Conservation (phyloP, 2,888 invertebrate genomes). For the Tenthredo mesomela region DNA sequence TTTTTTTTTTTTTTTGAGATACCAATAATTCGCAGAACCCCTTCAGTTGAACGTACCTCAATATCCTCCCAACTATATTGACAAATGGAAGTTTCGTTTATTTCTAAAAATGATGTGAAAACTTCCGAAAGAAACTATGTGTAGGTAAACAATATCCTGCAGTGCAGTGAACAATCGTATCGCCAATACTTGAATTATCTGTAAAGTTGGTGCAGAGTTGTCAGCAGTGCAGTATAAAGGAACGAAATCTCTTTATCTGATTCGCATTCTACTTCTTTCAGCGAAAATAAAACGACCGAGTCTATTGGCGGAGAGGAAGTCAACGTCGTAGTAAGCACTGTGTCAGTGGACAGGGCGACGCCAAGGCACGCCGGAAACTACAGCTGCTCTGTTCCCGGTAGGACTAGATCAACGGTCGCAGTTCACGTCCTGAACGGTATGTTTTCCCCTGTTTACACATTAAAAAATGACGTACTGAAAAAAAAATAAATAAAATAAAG, state of each 20-base stretch:
- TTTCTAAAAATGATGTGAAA: background rate
- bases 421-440: slow-evolving; percentile 84
- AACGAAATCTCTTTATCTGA: slow-evolving; percentile 6
- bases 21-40: background rate
- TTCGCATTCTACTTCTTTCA: slow-evolving; percentile 67
- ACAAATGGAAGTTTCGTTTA: background rate
- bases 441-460: slow-evolving; percentile 42
- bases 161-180: background rate
- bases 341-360: slow-evolving; percentile 80
- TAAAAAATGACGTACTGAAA: background rate
- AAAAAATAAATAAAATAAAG: background rate
- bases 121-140: background rate
- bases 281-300: slow-evolving; percentile 78
- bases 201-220: background rate
- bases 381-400: slow-evolving; percentile 80
- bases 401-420: slow-evolving; percentile 81
- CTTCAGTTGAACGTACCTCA: background rate
- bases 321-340: slow-evolving; percentile 78
- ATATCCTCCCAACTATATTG: background rate
- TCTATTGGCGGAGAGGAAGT: slow-evolving; percentile 73
- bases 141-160: background rate
- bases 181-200: background rate
- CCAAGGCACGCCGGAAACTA: slow-evolving; percentile 82
- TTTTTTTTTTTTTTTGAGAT: background rate
- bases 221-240: background rate